These are phyloP conservation scores for Polietes domitor DNA, from an alignment of 2,888 invertebrate genomes.

Conservation along the genomic window DNA sequence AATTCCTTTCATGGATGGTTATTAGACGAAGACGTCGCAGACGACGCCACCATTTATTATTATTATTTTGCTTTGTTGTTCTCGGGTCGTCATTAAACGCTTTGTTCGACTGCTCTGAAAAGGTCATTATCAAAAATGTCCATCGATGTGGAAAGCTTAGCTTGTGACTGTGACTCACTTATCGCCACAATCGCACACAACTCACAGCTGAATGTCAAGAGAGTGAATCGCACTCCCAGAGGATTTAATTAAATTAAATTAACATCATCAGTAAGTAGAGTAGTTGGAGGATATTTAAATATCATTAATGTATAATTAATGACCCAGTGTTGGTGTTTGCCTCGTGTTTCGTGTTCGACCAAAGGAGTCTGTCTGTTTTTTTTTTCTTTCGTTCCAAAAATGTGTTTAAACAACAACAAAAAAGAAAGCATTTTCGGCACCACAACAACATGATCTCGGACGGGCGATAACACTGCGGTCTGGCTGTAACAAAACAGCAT, in stretches of 20 bases:
- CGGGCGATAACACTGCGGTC: no score
- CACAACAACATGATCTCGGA: no score
- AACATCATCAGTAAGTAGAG: constrained; percentile 1
- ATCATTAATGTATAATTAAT: constrained; percentile 25
- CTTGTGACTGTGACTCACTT: constrained; percentile 15
- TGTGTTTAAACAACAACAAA: no score
- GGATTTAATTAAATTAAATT: constrained; percentile 34
- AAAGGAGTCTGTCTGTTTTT: no score
- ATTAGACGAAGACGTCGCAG: not conserved
- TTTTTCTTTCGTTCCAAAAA: no score
- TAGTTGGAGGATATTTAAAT: not conserved
- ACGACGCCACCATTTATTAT: not conserved
- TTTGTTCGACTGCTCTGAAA: not conserved
- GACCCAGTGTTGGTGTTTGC: not conserved
- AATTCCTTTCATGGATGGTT: not conserved
- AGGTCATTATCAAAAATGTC: constrained; percentile 21
- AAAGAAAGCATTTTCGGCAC: no score
- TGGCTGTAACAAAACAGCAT: no score
- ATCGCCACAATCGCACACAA: not conserved
- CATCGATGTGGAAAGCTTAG: not conserved
- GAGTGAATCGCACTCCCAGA: not conserved
- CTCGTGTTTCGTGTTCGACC: no score
- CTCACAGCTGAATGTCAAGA: not conserved
- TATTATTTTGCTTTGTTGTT: not conserved
- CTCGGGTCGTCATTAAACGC: not conserved